phyloP scores from a whole-genome alignment of 1,140 invertebrate species.

The Alviniconcha marisindica region DNA sequence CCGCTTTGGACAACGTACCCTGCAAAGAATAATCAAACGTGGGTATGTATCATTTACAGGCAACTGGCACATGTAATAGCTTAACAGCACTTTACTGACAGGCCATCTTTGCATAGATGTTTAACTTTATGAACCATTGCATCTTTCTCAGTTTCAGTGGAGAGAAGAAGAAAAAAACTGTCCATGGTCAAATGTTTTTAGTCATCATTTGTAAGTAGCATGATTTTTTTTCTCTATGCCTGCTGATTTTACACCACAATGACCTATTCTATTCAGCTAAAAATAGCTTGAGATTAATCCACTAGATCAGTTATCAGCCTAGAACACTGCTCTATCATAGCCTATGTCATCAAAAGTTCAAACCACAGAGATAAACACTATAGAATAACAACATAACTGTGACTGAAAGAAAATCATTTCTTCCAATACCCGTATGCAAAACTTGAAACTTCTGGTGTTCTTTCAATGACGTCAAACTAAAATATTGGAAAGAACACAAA shows the following conservation, averaged over 20 bases:
- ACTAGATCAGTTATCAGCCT: no score
- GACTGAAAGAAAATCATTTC: no score
- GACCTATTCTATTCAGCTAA: no score
- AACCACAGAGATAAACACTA: no score
- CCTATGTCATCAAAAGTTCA: no score
- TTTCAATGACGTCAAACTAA: no score
- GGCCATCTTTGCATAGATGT: not conserved
- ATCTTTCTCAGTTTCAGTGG: not conserved
- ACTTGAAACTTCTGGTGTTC: no score
- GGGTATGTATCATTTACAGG: not conserved
- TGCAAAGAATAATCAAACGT: constrained; percentile 60
- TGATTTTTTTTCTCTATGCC: not conserved
- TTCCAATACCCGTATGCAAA: no score
- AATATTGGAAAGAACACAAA: no score
- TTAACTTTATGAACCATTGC: not conserved
- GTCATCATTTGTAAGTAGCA: not conserved
- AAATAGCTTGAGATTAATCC: no score
- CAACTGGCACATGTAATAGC: not conserved
- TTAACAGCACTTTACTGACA: constrained; percentile 18
- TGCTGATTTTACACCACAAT: not conserved
- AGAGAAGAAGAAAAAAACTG: not conserved
- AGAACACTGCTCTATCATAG: no score
- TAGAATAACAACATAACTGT: not conserved
- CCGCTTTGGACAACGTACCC: constrained; percentile 89
- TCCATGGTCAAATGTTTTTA: not conserved